Evolutionary conservation across 2,888 invertebrate genomes (phyloP).

Genomic region (Pseudococcus viburni): DNA sequence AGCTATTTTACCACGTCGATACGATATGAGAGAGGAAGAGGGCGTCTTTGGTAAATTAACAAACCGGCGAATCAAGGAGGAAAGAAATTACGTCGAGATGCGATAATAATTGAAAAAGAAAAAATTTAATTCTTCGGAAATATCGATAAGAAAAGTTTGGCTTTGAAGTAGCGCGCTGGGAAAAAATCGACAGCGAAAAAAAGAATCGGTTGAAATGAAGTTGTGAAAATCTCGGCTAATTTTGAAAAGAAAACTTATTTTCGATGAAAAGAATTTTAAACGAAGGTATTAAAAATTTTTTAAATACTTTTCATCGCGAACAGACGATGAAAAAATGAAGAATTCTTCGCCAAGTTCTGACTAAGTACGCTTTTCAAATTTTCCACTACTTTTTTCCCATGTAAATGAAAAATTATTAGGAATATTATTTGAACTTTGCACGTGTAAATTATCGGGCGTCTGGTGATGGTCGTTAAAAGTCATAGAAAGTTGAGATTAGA

Average conservation of each 20-base stretch:
- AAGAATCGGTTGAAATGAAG: neutral
- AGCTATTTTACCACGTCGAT: neutral
- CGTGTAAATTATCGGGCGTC: neutral
- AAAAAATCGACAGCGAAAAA: neutral
- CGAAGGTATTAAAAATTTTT: conserved; percentile 25
- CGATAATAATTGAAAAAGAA: conserved; percentile 13
- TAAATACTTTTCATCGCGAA: conserved; percentile 25
- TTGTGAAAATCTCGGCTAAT: conserved; percentile 19
- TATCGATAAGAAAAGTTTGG: neutral
- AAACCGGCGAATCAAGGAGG: neutral
- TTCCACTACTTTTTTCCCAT: neutral
- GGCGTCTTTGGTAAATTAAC: neutral
- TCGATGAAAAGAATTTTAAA: conserved; percentile 11
- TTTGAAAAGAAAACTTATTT: conserved; percentile 25
- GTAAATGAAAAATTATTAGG: neutral
- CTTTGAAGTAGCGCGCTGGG: neutral
- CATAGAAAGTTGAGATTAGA: neutral
- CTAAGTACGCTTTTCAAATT: neutral
- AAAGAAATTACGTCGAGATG: neutral
- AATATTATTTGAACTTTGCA: neutral
- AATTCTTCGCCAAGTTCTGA: neutral
- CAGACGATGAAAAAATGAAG: neutral
- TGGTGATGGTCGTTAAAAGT: neutral
- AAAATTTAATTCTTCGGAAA: conserved; percentile 25
- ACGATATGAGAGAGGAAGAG: neutral